Percentiles rank a stretch among this genome's conserved stretches.
Conservation (phyloP, 2,888 invertebrate genomes). For the Conus canariensis region DNA sequence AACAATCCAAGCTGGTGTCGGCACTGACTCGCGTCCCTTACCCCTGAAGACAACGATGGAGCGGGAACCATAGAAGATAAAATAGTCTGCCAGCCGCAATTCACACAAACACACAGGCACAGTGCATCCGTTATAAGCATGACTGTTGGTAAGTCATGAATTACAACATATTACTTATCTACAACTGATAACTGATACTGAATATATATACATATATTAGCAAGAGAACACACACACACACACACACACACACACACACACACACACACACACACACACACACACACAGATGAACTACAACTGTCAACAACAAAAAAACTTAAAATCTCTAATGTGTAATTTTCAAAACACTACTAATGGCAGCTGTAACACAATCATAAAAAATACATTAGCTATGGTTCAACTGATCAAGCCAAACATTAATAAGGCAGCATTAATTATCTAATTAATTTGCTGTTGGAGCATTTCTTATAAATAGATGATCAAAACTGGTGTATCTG, state of each 20-base stretch:
- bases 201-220: no score
- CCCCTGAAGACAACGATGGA: slow-evolving; percentile 74
- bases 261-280: neutral
- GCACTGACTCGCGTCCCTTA: slow-evolving; percentile 53
- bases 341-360: neutral
- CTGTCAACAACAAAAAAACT: no score
- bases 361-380: no score
- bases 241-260: slow-evolving; percentile 20
- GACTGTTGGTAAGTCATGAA: neutral
- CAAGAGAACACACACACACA: neutral
- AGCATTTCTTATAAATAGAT: no score
- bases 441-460: no score
- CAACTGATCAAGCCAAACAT: no score
- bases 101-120: slow-evolving; percentile 15
- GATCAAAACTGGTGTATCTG: no score
- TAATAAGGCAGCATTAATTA: no score
- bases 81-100: slow-evolving; percentile 64
- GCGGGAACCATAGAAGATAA: slow-evolving; percentile 72
- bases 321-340: neutral
- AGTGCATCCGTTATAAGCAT: neutral
- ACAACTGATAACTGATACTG: no score
- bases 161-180: no score
- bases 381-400: no score
- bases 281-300: no score
- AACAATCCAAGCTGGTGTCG: neutral